Evolutionary conservation across 2,888 invertebrate species (phyloP).

Genomic region (Apomyelois bistriatella): DNA sequence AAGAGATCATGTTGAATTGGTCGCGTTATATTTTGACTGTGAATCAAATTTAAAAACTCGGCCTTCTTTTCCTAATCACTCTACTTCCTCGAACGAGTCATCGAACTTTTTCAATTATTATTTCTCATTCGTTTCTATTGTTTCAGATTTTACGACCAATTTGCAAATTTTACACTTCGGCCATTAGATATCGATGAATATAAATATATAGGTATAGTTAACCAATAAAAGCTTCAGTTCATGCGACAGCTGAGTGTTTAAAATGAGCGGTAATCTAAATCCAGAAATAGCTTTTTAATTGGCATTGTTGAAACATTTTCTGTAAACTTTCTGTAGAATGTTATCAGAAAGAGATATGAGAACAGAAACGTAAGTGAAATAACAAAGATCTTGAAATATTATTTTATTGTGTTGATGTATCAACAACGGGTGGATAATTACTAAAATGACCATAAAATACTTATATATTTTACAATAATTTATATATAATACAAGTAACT

Average conservation of each 20-base stretch:
- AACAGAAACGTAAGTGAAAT: background rate
- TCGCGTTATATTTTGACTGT: slow-evolving; percentile 41
- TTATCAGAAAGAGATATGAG: too few relatives aligned
- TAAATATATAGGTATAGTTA: too few relatives aligned
- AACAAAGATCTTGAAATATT: slow-evolving; percentile 10
- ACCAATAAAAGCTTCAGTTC: too few relatives aligned
- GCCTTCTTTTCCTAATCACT: slow-evolving; percentile 24
- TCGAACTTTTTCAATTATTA: slow-evolving; percentile 20
- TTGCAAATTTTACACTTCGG: too few relatives aligned
- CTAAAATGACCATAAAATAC: slow-evolving; percentile 10
- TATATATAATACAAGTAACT: slow-evolving; percentile 10
- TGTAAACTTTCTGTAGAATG: too few relatives aligned
- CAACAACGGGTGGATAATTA: slow-evolving; percentile 17
- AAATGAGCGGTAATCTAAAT: slow-evolving; percentile 4
- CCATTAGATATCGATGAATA: too few relatives aligned
- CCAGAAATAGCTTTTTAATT: slow-evolving; percentile 3
- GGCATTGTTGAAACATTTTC: background rate
- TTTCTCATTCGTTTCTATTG: too few relatives aligned
- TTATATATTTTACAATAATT: slow-evolving; percentile 10
- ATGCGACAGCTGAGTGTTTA: background rate
- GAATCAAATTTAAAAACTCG: slow-evolving; percentile 41
- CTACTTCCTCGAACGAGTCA: slow-evolving; percentile 26
- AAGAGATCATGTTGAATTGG: slow-evolving; percentile 32
- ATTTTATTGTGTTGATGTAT: slow-evolving; percentile 18
- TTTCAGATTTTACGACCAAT: too few relatives aligned